Percentiles rank a stretch among this genome's conserved stretches.
These are phyloP conservation scores for Phaethon lepturus DNA, from an alignment of 2,113 vertebrate species.

Conservation along the genomic window DNA sequence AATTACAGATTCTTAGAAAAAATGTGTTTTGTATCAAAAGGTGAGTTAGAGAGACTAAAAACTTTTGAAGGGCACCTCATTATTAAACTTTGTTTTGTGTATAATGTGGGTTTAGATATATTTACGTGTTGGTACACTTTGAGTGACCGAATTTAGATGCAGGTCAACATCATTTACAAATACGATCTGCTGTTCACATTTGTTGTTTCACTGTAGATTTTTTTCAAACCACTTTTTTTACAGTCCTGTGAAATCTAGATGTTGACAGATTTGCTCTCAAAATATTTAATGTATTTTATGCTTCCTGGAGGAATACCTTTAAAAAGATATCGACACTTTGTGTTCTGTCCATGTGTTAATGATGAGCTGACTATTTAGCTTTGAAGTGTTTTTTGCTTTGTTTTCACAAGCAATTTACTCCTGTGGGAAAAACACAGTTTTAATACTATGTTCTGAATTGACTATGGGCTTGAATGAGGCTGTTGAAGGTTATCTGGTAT, in stretches of 20 bases:
- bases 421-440: background rate
- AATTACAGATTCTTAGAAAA: background rate
- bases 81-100: accelerated
- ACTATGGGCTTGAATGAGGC: background rate
- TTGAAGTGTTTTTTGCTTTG: background rate
- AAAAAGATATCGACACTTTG: background rate
- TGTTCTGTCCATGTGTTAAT: background rate
- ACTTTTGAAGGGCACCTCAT: background rate
- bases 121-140: background rate
- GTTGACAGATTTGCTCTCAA: background rate
- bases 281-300: background rate
- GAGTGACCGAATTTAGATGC: background rate
- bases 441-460: background rate
- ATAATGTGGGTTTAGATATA: background rate
- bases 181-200: background rate
- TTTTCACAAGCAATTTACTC: background rate
- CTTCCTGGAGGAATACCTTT: background rate
- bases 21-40: background rate
- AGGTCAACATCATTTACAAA: background rate
- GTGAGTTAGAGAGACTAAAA: background rate
- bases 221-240: background rate
- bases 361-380: background rate
- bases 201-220: background rate
- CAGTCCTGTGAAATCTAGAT: background rate
- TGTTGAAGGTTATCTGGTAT: background rate